Evolutionary conservation across 1,140 invertebrate genomes (phyloP).

Genomic region (Ptiloglossa arizonensis): DNA sequence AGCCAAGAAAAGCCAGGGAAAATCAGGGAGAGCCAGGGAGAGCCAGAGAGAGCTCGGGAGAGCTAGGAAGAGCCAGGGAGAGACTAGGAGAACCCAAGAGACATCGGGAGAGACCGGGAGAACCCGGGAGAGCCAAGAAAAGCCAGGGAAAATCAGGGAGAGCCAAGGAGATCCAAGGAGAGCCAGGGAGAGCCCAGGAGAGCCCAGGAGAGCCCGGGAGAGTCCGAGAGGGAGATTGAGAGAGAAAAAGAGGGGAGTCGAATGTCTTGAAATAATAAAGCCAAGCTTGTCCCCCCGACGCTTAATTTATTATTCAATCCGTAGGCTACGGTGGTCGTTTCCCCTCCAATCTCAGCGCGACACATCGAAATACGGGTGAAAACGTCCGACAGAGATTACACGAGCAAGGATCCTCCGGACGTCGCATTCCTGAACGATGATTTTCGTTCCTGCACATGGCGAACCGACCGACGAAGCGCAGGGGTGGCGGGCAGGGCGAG

Average conservation of each 20-base stretch:
- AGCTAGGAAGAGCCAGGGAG: too few relatives aligned
- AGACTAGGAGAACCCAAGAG: too few relatives aligned
- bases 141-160: too few relatives aligned
- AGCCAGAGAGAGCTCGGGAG: too few relatives aligned
- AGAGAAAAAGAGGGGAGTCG: background rate
- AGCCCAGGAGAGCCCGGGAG: too few relatives aligned
- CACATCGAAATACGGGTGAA: background rate
- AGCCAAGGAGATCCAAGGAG: too few relatives aligned
- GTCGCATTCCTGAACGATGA: conserved; percentile 46
- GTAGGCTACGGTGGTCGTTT: background rate
- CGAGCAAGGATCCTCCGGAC: background rate
- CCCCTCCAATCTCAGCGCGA: background rate
- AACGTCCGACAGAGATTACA: conserved; percentile 31
- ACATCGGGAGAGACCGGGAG: too few relatives aligned
- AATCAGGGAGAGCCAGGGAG: too few relatives aligned
- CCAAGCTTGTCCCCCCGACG: background rate
- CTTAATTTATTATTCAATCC: conserved; percentile 40
- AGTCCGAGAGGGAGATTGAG: too few relatives aligned
- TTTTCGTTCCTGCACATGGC: conserved; percentile 54
- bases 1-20: too few relatives aligned
- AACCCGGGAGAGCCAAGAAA: too few relatives aligned
- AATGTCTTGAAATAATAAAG: conserved; percentile 20
- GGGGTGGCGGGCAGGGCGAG: background rate
- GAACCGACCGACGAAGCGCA: background rate
- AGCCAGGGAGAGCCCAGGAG: too few relatives aligned